Evolutionary conservation across 2,888 invertebrate species (phyloP), one percentile per base, ranked within the genome.

Genomic region (Synanthedon andrenaeformis): DNA sequence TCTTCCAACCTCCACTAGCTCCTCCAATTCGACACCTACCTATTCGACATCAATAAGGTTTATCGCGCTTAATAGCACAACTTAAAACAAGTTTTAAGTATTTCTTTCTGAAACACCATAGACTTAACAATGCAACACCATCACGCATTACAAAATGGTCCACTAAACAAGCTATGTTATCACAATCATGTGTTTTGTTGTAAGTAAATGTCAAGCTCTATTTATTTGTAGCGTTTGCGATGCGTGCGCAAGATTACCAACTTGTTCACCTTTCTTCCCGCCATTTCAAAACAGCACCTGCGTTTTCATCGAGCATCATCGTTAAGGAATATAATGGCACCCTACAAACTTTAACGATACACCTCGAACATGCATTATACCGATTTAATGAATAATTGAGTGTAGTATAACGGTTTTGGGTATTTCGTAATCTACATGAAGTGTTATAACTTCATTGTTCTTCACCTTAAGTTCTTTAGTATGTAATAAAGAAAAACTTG

Each of bases 251-350:
- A 79, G 76, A 77, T 76, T 64, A 66, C 62, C 55, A 64, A 78
- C 75, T 67, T 58, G 80, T 76, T 82, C 70, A 72, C 78, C 74
- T 81, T 81, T 79, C 78, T 77, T 76, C 65, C 60, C 71, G 66
- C 63, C 57, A 62, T 72, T 69, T 67, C 65, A 62, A 62, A 65
- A 62, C 35, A 10, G 19, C 59, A 64, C 58, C 58, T 60, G 59
- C 63, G 64, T 65, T 56, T 56, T 49, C 11, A 14, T 12, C 19
- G 14, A n/a, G 45, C 45, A 13, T n/a, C 45, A 45, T 45, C 45
- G 14, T 45, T 45, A 45, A 45, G 45, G 14, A 45, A 12, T 35
- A 35, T 45, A 45, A 45, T 42, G 42, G 42, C 42, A 42, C 42
- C 10, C 13, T 42, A 6, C 13, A 42, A 42, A 42, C 42, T n/a